Conservation (phyloP, 2,797 vertebrate species). For the Xenops minutus region DNA sequence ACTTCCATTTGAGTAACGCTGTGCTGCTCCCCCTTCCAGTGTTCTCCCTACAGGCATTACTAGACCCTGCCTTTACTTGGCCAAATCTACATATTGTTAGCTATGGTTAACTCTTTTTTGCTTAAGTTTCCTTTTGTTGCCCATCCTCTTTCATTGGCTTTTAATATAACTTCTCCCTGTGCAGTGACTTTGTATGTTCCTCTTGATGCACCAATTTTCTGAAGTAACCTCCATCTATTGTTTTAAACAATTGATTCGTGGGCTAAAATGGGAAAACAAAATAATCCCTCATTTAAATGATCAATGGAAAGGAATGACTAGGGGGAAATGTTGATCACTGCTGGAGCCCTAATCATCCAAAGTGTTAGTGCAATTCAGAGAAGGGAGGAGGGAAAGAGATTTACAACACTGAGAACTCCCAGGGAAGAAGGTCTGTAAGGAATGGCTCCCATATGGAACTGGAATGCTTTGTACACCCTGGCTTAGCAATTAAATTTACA, state of each 20-base stretch:
- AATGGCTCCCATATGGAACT: conserved; percentile 64
- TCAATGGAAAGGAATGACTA: conserved; percentile 58
- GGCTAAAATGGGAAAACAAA: conserved; percentile 56
- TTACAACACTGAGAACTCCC: conserved; percentile 42
- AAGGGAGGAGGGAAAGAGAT: conserved; percentile 29
- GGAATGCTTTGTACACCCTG: conserved; percentile 58
- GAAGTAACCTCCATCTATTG: neutral
- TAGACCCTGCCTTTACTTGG: neutral
- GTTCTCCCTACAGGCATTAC: neutral
- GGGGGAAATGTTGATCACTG: conserved; percentile 9
- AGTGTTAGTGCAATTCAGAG: conserved; percentile 52
- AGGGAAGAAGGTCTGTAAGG: conserved; percentile 43
- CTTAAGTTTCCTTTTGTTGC: neutral
- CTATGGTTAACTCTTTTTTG: neutral
- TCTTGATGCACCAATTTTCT: neutral
- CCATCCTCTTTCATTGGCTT: neutral
- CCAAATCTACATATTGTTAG: neutral
- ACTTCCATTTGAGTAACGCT: neutral
- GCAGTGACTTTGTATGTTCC: neutral
- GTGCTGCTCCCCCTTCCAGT: neutral
- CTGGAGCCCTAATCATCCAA: conserved; percentile 27
- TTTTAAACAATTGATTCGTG: conserved; percentile 61
- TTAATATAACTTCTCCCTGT: neutral
- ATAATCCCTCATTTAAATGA: conserved; percentile 72
- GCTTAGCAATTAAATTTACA: conserved; percentile 59